These are phyloP conservation scores for Alethe diademata DNA, from an alignment of 2,113 vertebrate genomes.

Conservation along the genomic window DNA sequence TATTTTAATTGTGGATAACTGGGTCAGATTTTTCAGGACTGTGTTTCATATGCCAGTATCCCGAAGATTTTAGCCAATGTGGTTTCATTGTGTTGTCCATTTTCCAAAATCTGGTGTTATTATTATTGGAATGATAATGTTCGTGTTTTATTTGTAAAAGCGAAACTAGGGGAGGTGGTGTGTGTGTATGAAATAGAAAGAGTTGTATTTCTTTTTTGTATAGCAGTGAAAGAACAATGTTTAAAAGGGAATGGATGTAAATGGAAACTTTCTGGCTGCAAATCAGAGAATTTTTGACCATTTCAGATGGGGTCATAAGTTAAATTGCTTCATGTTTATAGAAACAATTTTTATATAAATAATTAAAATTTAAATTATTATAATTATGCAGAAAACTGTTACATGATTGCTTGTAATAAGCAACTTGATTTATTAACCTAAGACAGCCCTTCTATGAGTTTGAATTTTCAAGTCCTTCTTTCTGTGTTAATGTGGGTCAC, in stretches of 20 bases:
- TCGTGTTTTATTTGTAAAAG: not conserved
- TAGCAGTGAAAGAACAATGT: not conserved
- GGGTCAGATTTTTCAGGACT: not conserved
- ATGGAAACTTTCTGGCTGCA: not conserved
- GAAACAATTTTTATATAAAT: not conserved
- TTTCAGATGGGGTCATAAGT: not conserved
- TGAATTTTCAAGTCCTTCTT: not conserved
- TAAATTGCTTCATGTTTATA: not conserved
- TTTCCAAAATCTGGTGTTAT: not conserved
- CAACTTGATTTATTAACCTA: not conserved
- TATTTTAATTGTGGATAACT: not conserved
- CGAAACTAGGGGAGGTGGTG: not conserved
- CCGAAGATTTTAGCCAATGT: not conserved
- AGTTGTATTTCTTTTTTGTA: not conserved
- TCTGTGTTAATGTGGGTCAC: not conserved
- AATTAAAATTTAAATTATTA: not conserved
- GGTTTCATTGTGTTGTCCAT: not conserved
- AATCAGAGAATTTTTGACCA: not conserved
- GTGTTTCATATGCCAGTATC: not conserved
- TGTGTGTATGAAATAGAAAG: not conserved
- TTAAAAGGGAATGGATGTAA: not conserved
- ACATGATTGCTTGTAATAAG: not conserved
- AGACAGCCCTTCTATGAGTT: not conserved
- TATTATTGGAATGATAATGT: not conserved
- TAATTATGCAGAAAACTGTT: not conserved